Base-by-base conservation (phyloP, 2,888 invertebrate genomes). In the Pogonocherus hispidulus region DNA sequence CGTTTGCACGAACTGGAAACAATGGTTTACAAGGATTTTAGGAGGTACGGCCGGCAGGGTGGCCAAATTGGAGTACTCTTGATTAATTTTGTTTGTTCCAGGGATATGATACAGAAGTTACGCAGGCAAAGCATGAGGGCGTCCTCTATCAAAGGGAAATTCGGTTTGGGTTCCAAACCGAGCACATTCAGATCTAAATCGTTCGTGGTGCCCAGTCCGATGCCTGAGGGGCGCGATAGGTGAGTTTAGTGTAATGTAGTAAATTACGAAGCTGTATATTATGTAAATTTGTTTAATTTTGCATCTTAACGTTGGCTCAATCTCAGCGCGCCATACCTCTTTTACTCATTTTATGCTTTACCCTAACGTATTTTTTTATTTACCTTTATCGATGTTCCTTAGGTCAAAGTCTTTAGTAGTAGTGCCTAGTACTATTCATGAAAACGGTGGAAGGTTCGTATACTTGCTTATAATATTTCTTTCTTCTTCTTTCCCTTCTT, bases 31-130 rank as follows among this genome's bases (percentile, higher is more conserved):
- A 95, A 96, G 84, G 97, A 97, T 86, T 97, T 97, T 83, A 88
- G 96, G 72, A 90, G 92, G 91, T 91, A 73, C 54, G 66, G 18
- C 46, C 56, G 16, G 27, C 18, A 3, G 27, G 22, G 1, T 16
- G 9, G 18, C 27, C 44, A 20, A 44, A 57, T 16, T 11, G 16
- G 23, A 23, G 23, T 23, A 23, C 18, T 8, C n/a, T 11, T 56
- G 37, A 49, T 22, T 14, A 65, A 41, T 49, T 37, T 63, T 59
- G 52, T 66, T 59, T 65, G 27, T 74, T 82, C 80, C 77, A 91
- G 96, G 75, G 98, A 98, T 84, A 95, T 98, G 91, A 94, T 98
- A 75, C 97, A 97, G 84, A 94, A 93, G 83, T 86, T 96, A 35
- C 89, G 95, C 22, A 89, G 95, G 20, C 95, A 96, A 84, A 94